phyloP scores from a whole-genome alignment of 1,140 invertebrate species.

The Saxidomus purpurata region DNA sequence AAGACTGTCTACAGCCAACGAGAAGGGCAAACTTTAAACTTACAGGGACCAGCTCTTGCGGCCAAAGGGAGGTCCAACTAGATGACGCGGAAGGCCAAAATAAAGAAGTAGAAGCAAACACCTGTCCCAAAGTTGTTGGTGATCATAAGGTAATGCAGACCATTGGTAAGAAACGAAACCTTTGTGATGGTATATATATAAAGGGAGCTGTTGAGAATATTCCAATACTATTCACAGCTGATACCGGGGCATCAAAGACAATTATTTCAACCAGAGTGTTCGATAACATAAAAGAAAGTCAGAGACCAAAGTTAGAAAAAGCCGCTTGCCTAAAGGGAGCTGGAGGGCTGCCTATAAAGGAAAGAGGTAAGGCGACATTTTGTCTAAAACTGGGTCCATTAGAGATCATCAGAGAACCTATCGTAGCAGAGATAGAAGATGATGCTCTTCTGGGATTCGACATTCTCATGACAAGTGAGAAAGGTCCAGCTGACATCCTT shows the following conservation, averaged over 20 bases:
- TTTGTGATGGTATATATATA: neutral
- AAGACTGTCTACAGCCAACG: neutral
- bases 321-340: constrained; percentile 16
- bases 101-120: neutral
- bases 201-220: neutral
- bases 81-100: neutral
- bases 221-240: constrained; percentile 4
- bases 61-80: constrained; percentile 3
- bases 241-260: constrained; percentile 36
- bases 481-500: constrained; percentile 1
- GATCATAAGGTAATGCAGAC: neutral
- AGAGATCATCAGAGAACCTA: neutral
- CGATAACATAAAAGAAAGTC: neutral
- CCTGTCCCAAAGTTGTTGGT: neutral
- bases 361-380: neutral
- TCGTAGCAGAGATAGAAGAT: constrained; percentile 3
- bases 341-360: neutral
- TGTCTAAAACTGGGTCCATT: neutral
- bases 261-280: constrained; percentile 7
- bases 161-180: neutral
- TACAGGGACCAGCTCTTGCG: neutral
- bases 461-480: neutral
- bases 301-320: neutral
- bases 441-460: constrained; percentile 1
- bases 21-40: neutral